Base-by-base conservation (phyloP, 53 echinoderm and acorn worm species). In the Paracentrotus lividus region DNA sequence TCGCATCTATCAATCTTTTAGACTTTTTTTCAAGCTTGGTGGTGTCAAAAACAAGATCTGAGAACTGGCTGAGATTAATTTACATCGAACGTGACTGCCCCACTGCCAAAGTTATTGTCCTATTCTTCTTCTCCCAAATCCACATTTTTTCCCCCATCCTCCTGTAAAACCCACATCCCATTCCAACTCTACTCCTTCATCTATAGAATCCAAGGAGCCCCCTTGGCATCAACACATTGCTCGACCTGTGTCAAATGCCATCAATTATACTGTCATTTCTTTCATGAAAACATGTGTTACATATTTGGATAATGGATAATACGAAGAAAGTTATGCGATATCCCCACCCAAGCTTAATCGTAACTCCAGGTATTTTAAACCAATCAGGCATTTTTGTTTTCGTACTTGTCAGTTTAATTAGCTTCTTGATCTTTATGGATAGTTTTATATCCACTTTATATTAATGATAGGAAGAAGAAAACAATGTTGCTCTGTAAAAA, bases 251-350 rank as follows among this genome's bases (percentile, higher is more conserved):
- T 65, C 90, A 90, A 33, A 90, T 42, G 47, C 67, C 42, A 90
- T 90, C 90, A 90, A 42, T 65, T 90, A 42, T 90, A 42, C 66
- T 65, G 90, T 65, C 66, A 65, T 65, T 61, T 90, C 40, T 90
- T 65, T 90, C 53, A 36, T 44, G 43, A 90, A 67, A 90, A 90
- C 90, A 90, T 90, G 66, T 90, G 90, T 65, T 90, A 56, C 45
- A 14, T 90, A 49, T 90, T 90, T 66, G 42, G 49, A 65, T 90
- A 90, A 90, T 67, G 90, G 90, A 90, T 61, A 65, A 43, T 66
- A 66, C 90, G 5, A n/a, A 66, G 90, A 90, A 90, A 90, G 66
- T 90, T 90, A 61, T 90, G 44, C 47, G 90, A 90, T 65, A 61
- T 65, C 26, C 24, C 66, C 90, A 64, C 67, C 66, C 85, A 49